Conservation (phyloP, 2,113 vertebrate species). For the Bagarius yarrelli region DNA sequence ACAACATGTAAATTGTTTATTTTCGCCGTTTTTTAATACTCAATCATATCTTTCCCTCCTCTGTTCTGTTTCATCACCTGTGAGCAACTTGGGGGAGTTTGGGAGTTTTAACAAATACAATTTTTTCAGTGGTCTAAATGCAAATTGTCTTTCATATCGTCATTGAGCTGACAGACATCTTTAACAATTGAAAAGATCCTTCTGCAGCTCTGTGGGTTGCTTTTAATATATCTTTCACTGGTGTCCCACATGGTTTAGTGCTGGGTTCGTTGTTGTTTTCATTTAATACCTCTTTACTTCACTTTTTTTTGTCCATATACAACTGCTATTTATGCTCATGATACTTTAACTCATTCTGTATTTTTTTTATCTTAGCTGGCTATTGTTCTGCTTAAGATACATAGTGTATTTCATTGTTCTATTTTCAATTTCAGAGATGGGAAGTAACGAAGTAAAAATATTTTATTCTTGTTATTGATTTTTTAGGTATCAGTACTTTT, state of each 20-base stretch:
- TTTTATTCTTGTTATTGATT: no score
- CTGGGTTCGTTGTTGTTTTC: neutral
- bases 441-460: no score
- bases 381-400: neutral
- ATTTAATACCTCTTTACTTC: neutral
- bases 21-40: no score
- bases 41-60: no score
- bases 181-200: neutral
- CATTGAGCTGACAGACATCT: neutral
- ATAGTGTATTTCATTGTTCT: no score
- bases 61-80: no score
- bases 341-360: neutral
- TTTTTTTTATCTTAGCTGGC: neutral
- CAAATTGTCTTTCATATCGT: neutral
- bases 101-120: no score
- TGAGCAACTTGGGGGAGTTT: no score
- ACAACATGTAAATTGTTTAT: no score
- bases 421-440: no score
- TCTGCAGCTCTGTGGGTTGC: neutral
- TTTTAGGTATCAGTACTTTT: no score
- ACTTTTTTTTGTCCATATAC: neutral
- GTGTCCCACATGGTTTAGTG: neutral
- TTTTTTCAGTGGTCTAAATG: no score
- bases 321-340: neutral
- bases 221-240: neutral